These are phyloP conservation scores for Asarcornis scutulata DNA, from an alignment of 2,113 vertebrate species.

Conservation along the genomic window DNA sequence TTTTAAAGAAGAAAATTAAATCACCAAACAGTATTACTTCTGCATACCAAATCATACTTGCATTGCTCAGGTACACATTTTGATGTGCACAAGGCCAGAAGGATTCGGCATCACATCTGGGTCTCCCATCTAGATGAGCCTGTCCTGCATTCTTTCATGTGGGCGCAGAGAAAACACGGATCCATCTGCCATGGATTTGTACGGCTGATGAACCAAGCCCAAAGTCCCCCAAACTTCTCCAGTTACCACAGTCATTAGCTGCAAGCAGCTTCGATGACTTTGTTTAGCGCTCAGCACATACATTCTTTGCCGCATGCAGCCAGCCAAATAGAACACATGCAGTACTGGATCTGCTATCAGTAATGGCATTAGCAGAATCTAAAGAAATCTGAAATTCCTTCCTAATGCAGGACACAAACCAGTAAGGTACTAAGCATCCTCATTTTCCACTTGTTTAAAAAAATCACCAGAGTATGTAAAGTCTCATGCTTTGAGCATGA, in stretches of 20 bases:
- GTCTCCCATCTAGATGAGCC: not conserved
- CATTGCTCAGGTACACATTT: not conserved
- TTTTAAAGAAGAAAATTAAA: not conserved
- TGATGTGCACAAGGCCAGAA: not conserved
- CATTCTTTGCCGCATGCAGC: not conserved
- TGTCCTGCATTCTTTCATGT: not conserved
- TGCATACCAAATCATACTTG: not conserved
- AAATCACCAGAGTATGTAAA: not conserved
- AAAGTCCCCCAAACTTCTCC: constrained; percentile 1
- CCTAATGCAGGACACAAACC: not conserved
- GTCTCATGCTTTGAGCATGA: not conserved
- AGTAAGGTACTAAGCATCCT: not conserved
- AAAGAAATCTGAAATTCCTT: constrained; percentile 70
- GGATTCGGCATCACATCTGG: not conserved
- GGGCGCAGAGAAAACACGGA: not conserved
- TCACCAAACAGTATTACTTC: not conserved
- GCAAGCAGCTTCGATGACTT: not conserved
- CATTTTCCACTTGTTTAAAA: not conserved
- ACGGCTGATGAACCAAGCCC: not conserved
- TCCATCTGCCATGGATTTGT: not conserved
- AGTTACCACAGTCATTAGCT: not conserved
- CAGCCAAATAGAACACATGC: constrained; percentile 50
- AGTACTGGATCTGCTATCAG: constrained; percentile 52
- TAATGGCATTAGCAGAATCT: constrained; percentile 60
- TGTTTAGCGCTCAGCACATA: not conserved